These are phyloP conservation scores for Aphaenogaster ashmeadi DNA, from an alignment of 1,140 invertebrate species.

Conservation along the genomic window DNA sequence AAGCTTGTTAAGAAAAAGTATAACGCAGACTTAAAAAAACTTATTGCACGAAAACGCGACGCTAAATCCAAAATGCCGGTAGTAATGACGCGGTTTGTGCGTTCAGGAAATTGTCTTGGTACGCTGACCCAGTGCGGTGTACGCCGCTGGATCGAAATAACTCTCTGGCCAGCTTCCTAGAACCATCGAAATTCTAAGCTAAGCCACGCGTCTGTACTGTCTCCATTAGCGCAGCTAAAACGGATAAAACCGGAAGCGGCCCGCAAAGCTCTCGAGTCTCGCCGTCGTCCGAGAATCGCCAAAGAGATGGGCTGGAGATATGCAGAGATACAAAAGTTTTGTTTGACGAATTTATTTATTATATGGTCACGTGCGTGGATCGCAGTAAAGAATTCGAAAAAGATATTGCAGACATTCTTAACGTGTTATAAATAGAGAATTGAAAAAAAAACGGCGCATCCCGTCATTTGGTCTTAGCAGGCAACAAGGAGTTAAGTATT, in stretches of 20 bases:
- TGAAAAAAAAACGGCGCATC: neutral
- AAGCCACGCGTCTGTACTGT: constrained; percentile 41
- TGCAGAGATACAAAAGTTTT: neutral
- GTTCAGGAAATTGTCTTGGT: constrained; percentile 80
- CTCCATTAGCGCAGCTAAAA: constrained; percentile 38
- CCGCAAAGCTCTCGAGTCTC: neutral
- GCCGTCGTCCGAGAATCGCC: neutral
- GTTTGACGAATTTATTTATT: neutral
- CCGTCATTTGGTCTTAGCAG: neutral
- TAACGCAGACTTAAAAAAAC: neutral
- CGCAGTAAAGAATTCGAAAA: neutral
- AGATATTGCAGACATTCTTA: neutral
- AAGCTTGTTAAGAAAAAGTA: neutral
- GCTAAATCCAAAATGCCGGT: neutral
- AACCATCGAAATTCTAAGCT: constrained; percentile 64
- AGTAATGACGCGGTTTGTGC: constrained; percentile 19
- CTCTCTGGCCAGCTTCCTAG: constrained; percentile 70
- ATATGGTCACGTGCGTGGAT: neutral
- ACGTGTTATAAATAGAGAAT: neutral
- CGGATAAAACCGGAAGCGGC: constrained; percentile 22
- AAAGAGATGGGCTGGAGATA: neutral
- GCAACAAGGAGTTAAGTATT: constrained; percentile 5
- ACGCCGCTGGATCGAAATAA: constrained; percentile 80
- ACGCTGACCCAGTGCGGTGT: constrained; percentile 79
- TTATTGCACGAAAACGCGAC: neutral